A percentile compares a stretch with the other conserved stretches of the same genome.
phyloP scores from a whole-genome alignment of 2,888 invertebrate genomes.

The Atethmia centrago region DNA sequence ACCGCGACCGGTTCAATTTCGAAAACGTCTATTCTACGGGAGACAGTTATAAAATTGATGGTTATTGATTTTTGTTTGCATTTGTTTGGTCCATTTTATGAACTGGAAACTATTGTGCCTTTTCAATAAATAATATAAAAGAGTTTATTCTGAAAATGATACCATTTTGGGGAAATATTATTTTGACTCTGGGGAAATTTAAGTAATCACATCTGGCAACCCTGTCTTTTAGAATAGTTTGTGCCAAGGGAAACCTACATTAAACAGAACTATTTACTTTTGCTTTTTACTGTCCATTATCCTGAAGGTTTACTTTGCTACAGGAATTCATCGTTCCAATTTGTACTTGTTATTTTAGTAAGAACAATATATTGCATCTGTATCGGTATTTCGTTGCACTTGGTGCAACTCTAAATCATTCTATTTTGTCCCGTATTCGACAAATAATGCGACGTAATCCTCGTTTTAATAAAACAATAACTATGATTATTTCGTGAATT shows the following conservation, averaged over 20 bases:
- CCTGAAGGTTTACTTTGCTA: not conserved
- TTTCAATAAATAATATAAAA: not conserved
- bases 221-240: no score
- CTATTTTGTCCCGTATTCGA: constrained; percentile 57
- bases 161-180: not conserved
- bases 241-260: no score
- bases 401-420: constrained; percentile 54
- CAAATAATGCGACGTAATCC: constrained; percentile 64
- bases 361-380: constrained; percentile 22
- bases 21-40: not conserved
- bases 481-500: constrained; percentile 32
- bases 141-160: not conserved
- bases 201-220: no score
- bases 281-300: not conserved
- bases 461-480: constrained; percentile 41
- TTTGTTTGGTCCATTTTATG: not conserved
- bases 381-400: constrained; percentile 14
- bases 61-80: no score
- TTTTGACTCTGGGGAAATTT: no score
- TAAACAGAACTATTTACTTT: no score
- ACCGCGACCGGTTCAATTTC: not conserved
- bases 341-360: constrained; percentile 15
- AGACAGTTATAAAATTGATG: not conserved
- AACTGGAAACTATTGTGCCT: not conserved
- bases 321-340: not conserved